Conservation (phyloP, 2,888 invertebrate genomes). For the Epirrita christyi region DNA sequence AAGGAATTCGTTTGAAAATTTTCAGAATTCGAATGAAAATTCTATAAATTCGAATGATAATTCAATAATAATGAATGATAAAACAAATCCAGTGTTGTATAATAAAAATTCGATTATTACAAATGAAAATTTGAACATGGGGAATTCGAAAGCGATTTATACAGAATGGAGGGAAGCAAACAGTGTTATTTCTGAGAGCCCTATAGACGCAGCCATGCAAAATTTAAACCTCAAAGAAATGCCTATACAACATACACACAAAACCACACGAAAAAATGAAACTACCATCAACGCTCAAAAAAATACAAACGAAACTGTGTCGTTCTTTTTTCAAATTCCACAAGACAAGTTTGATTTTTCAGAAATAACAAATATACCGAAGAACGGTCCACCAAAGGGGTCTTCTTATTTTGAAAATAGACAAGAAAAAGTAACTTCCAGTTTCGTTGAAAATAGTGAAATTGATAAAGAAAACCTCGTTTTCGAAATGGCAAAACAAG, state of each 20-base stretch:
- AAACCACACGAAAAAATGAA: not conserved
- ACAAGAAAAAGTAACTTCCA: not conserved
- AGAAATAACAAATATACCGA: not conserved
- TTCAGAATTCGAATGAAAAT: not conserved
- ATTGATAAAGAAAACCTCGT: not conserved
- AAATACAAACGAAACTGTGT: conserved; percentile 7
- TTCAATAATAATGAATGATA: not conserved
- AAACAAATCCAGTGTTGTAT: not conserved
- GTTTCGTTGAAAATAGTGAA: conserved; percentile 11
- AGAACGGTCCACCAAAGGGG: not conserved
- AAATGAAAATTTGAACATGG: not conserved
- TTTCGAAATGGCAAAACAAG: not conserved
- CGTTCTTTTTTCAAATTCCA: conserved; percentile 1
- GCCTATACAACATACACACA: not conserved
- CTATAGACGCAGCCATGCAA: not conserved
- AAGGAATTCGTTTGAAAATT: not conserved
- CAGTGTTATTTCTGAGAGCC: conserved; percentile 2
- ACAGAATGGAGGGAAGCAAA: conserved; percentile 1
- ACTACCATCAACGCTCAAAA: conserved; percentile 6
- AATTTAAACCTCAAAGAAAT: conserved; percentile 1
- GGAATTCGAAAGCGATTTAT: not conserved
- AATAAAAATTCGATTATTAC: not conserved
- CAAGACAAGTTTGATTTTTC: not conserved
- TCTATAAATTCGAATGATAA: not conserved
- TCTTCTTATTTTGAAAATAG: conserved; percentile 1